Conservation (phyloP, 2,888 invertebrate genomes). For the Caradrina kadenii region DNA sequence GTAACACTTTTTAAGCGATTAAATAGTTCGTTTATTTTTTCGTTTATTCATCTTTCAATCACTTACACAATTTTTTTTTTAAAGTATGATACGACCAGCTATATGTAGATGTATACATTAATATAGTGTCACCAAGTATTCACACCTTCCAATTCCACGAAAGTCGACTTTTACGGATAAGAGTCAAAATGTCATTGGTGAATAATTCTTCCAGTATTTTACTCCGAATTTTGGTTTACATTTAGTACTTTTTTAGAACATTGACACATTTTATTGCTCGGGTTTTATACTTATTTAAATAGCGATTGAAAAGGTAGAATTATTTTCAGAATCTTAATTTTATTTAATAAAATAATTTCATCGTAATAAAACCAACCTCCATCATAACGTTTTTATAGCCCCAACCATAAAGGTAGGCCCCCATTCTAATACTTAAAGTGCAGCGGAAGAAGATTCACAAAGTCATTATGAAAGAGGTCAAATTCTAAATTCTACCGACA, state of each 20-base stretch:
- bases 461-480: constrained; percentile 69
- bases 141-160: neutral
- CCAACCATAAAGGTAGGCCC: neutral
- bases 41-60: too few relatives aligned
- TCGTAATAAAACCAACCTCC: too few relatives aligned
- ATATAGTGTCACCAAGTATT: neutral
- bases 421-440: constrained; percentile 34
- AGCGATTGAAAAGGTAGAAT: too few relatives aligned
- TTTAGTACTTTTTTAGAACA: neutral
- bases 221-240: neutral
- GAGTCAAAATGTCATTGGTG: neutral
- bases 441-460: constrained; percentile 57
- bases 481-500: constrained; percentile 76
- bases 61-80: too few relatives aligned
- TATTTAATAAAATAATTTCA: neutral
- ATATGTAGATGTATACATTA: too few relatives aligned
- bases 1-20: constrained; percentile 10
- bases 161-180: neutral
- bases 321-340: neutral
- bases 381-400: constrained; percentile 10
- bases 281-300: too few relatives aligned
- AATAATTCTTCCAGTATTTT: neutral
- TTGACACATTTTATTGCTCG: neutral
- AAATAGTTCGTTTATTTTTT: neutral
- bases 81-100: too few relatives aligned